These are phyloP conservation scores for Eupithecia exiguata DNA, from an alignment of 2,888 invertebrate genomes.

Conservation along the genomic window DNA sequence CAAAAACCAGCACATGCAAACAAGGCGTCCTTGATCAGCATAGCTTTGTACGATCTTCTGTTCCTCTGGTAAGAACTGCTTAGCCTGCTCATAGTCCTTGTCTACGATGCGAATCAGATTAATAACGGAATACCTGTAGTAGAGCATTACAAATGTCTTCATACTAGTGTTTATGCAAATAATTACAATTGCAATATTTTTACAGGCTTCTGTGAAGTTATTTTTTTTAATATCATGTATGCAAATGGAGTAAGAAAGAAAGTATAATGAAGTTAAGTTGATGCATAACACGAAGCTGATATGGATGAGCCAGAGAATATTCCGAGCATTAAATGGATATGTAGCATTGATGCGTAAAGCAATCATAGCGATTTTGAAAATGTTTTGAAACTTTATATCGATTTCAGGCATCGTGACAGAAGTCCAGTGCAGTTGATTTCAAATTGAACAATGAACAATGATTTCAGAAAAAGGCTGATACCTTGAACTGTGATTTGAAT, in stretches of 20 bases:
- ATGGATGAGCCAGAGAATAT: neutral
- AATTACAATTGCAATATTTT: neutral
- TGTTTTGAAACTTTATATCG: slow-evolving; percentile 24
- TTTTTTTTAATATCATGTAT: slow-evolving; percentile 4
- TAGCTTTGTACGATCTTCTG: neutral
- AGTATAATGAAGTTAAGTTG: neutral
- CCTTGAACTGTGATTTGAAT: neutral
- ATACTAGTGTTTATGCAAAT: slow-evolving; percentile 5
- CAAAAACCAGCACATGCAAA: neutral
- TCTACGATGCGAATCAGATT: neutral
- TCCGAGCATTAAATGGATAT: neutral
- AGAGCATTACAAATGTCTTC: neutral
- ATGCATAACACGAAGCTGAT: neutral
- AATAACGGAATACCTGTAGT: neutral
- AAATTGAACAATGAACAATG: neutral
- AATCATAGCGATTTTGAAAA: slow-evolving; percentile 18
- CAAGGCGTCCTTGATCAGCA: slow-evolving; percentile 1
- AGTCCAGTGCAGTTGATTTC: neutral
- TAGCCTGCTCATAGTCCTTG: neutral
- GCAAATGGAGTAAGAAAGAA: slow-evolving; percentile 1
- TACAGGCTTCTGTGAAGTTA: slow-evolving; percentile 14
- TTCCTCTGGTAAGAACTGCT: neutral
- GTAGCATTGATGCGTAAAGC: slow-evolving; percentile 1
- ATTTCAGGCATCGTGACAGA: slow-evolving; percentile 11
- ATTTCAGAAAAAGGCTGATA: neutral